Conservation (phyloP, 2,113 vertebrate genomes). For the Terrapene triunguis region DNA sequence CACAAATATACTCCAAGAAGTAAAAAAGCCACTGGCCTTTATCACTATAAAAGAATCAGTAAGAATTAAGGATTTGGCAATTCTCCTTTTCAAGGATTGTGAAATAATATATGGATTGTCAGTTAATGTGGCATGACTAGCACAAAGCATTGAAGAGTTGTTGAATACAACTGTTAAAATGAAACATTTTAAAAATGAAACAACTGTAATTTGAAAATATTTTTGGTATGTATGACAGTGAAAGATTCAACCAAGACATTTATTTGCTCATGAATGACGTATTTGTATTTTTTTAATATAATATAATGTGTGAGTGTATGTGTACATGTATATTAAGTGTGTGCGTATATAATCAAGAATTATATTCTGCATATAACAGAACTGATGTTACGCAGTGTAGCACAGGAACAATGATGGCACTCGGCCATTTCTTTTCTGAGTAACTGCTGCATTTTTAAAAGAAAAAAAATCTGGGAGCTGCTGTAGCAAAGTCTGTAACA, state of each 20-base stretch:
- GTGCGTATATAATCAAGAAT: conserved; percentile 25
- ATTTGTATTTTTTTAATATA: not conserved
- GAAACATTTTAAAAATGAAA: not conserved
- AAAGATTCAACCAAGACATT: not conserved
- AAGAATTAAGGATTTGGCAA: not conserved
- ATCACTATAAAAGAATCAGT: not conserved
- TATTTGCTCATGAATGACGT: not conserved
- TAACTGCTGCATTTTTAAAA: conserved; percentile 75
- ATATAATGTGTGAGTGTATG: not conserved
- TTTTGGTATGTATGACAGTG: not conserved
- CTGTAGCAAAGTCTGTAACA: conserved; percentile 79
- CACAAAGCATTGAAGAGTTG: not conserved
- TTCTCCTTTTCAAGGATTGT: not conserved
- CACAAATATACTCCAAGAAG: not conserved
- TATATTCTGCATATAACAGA: conserved; percentile 31
- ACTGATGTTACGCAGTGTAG: conserved; percentile 46
- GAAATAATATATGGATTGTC: not conserved
- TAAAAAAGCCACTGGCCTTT: not conserved
- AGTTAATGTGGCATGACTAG: not conserved
- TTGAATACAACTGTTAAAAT: not conserved
- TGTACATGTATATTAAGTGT: not conserved
- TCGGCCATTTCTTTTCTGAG: conserved; percentile 74
- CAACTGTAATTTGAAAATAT: not conserved
- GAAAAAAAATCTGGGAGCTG: conserved; percentile 73
- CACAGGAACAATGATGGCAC: conserved; percentile 79